Conservation (phyloP, 2,888 invertebrate genomes). For the Drosophila stalkeri region DNA sequence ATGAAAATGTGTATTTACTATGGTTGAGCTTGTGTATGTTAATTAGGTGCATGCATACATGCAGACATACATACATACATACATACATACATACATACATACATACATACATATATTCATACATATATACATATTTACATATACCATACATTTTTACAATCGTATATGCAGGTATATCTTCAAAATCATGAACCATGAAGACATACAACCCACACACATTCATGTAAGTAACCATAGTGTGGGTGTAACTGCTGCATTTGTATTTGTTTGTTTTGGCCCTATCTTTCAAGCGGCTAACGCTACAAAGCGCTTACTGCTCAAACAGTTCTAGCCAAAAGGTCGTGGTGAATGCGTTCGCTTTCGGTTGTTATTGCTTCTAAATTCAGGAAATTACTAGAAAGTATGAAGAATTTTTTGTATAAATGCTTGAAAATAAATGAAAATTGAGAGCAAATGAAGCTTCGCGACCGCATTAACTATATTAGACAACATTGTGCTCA, state of each 20-base stretch:
- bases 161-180: conserved; percentile 5
- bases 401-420: background rate
- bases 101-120: background rate
- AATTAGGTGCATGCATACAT: conserved; percentile 3
- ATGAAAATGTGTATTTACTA: conserved; percentile 5
- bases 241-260: background rate
- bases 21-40: conserved; percentile 7
- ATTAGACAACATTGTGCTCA: conserved; percentile 55
- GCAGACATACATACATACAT: background rate
- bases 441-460: conserved; percentile 60
- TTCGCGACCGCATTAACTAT: conserved; percentile 61
- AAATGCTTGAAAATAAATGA: background rate
- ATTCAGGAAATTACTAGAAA: conserved; percentile 8
- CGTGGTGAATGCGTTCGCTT: conserved; percentile 17
- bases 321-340: conserved; percentile 39
- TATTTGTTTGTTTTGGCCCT: conserved; percentile 15
- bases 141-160: background rate
- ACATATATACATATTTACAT: background rate
- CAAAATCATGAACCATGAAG: conserved; percentile 50
- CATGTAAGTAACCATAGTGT: background rate
- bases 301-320: conserved; percentile 29
- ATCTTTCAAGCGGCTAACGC: conserved; percentile 15
- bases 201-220: conserved; percentile 29
- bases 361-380: background rate
- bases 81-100: background rate